Evolutionary conservation across 2,888 invertebrate species (phyloP), one percentile per base, ranked within the genome.

Genomic region (Gisinianus flammeolus): DNA sequence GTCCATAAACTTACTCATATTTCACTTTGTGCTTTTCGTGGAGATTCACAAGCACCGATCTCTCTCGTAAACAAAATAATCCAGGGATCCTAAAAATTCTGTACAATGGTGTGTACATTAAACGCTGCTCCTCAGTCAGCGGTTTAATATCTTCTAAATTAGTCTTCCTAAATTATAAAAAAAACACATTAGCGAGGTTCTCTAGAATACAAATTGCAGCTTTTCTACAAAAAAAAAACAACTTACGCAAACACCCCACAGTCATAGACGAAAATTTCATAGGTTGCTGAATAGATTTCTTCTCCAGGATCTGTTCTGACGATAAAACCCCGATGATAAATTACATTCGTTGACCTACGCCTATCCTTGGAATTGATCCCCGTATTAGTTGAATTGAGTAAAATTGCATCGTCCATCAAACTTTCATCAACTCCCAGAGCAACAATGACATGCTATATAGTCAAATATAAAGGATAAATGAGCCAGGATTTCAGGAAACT

Each of bases 221-320:
- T n/a, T n/a, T n/a, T n/a, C n/a, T n/a, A n/a, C n/a, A n/a, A 28
- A 26, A 19, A 31, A 3, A 67, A 26, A n/a, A 33, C 2, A 10
- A 67, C 35, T 67, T 67, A 67, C 67, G 67, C 67, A 67, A 67
- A 24, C n/a, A n/a, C 31, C n/a, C 71, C 71, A 35, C 26, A 35
- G 54, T 71, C 71, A 31, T 71, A 71, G 8, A 71, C 28, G 22
- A 71, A 71, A 26, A 71, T n/a, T 2, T 54, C 30, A 24, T 71
- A 71, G 4, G 1, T 6, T 10, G 71, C 71, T n/a, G 54, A 56
- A 10, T 26, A 28, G 26, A 26, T 26, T 10, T 71, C 56, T 3
- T 5, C 4, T 54, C 71, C 54, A 28, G 71, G 26, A 19, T 54
- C 56, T 19, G 56, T 28, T 12, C 56, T 54, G 19, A 28, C 19